Evolutionary conservation across 1,140 invertebrate genomes (phyloP), one percentile per base, ranked within the genome.

Genomic region (Drosophila kanapiae): DNA sequence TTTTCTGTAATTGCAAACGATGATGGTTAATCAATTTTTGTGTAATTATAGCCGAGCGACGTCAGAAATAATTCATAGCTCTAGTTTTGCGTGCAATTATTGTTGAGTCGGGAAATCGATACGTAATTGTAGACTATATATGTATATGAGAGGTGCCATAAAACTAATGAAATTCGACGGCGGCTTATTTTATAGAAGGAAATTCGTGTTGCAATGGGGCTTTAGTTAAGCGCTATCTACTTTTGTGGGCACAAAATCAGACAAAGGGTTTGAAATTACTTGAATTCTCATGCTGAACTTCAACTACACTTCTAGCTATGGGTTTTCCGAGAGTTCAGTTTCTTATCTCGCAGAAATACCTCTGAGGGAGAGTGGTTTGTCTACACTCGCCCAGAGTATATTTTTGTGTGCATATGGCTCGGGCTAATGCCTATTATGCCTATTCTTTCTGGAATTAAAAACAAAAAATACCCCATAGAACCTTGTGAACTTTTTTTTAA

Each of bases 1-100:
- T 95, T 95, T 97, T 97, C 96, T 97, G 93, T 62, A 95, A 88
- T 78, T 75, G 16, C 38, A 67, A 59, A 43, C 49, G 81, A 53
- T 56, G 18, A 47, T 11, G 10, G 27, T 31, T 48, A 64, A 38
- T 72, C 47, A 69, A 75, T 65, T 68, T 65, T 65, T 40, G 38
- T 64, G 43, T 60, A 79, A 79, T 64, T 71, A 54, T 59, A 70
- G 43, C 38, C 31, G 10, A 18, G 62, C 31, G 23, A 31, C 8
- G 27, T 33, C 11, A 18, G 29, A 7, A 69, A 72, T 58, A 49
- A 69, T 59, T 58, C 35, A 58, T 31, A 40, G 31, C 31, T 33
- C 63, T 31, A 56, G n/a, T 14, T 23, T 53, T 43, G 29, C 31
- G 11, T 37, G 58, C 16, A 29, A 40, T 40, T 38, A 48, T 31